A percentile compares a stretch with the other conserved stretches of the same genome.
phyloP scores from a whole-genome alignment of 1,140 invertebrate species.

The Phthorimaea operculella region DNA sequence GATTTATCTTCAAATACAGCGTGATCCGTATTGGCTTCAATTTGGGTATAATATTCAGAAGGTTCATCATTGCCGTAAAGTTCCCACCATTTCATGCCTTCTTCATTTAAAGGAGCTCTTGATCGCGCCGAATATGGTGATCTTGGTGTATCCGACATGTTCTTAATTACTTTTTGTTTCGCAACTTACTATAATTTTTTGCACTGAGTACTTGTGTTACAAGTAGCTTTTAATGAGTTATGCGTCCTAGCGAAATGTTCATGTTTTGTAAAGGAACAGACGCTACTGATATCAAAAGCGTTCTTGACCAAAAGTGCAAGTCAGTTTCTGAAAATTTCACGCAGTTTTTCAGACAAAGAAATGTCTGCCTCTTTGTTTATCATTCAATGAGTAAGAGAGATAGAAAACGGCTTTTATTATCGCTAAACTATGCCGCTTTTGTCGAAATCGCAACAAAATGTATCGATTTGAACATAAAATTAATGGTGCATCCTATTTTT shows the following conservation, averaged over 20 bases:
- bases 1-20: conserved; percentile 23
- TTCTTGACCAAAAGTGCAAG: neutral
- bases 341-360: neutral
- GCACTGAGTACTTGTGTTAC: too few species aligned
- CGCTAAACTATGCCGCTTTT: neutral
- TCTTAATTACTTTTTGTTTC: too few species aligned
- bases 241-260: too few species aligned
- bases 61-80: conserved; percentile 13
- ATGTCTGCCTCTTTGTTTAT: neutral
- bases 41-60: conserved; percentile 8
- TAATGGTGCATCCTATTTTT: conserved; percentile 12
- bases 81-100: conserved; percentile 41
- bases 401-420: neutral
- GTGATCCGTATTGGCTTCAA: conserved; percentile 3
- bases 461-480: neutral
- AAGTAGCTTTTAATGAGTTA: too few species aligned
- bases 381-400: neutral
- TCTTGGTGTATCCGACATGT: conserved; percentile 28
- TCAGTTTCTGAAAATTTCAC: neutral
- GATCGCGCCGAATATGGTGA: conserved; percentile 37
- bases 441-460: neutral
- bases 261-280: neutral
- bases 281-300: neutral
- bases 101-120: conserved; percentile 39
- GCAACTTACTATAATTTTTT: too few species aligned